Evolutionary conservation across 2,113 vertebrate genomes (phyloP).

Genomic region (Mohoua ochrocephala): DNA sequence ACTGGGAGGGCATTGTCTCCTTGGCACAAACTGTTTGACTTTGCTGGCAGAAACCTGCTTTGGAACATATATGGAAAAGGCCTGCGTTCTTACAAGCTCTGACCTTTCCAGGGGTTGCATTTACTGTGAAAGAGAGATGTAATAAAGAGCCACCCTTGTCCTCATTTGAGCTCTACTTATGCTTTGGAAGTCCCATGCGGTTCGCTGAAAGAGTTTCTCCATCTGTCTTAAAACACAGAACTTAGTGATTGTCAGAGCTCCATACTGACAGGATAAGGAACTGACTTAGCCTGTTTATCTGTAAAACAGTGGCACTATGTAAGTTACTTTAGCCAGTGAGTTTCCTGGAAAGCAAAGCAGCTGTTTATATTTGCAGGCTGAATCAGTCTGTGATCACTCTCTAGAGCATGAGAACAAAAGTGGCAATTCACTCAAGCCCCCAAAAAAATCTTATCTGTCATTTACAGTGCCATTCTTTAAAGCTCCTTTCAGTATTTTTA

Average conservation of each 20-base stretch:
- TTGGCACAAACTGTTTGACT: neutral
- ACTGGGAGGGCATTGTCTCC: neutral
- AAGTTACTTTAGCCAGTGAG: neutral
- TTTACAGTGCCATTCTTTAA: neutral
- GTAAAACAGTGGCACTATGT: neutral
- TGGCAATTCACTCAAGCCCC: neutral
- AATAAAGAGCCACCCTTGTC: neutral
- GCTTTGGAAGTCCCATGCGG: neutral
- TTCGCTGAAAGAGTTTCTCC: neutral
- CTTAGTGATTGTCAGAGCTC: neutral
- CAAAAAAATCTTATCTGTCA: neutral
- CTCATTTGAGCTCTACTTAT: neutral
- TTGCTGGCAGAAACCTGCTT: neutral
- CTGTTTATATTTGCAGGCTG: neutral
- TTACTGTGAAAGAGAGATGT: neutral
- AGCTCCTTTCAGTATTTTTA: neutral
- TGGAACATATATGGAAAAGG: neutral
- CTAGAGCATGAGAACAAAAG: neutral
- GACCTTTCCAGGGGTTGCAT: neutral
- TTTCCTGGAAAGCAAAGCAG: neutral
- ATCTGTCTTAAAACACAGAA: neutral
- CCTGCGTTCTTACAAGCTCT: rapidly evolving
- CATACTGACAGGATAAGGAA: neutral
- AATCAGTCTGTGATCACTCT: neutral
- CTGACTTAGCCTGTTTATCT: neutral